Evolutionary conservation across 1,140 invertebrate genomes (phyloP).

Genomic region (Drosophila nasuta): DNA sequence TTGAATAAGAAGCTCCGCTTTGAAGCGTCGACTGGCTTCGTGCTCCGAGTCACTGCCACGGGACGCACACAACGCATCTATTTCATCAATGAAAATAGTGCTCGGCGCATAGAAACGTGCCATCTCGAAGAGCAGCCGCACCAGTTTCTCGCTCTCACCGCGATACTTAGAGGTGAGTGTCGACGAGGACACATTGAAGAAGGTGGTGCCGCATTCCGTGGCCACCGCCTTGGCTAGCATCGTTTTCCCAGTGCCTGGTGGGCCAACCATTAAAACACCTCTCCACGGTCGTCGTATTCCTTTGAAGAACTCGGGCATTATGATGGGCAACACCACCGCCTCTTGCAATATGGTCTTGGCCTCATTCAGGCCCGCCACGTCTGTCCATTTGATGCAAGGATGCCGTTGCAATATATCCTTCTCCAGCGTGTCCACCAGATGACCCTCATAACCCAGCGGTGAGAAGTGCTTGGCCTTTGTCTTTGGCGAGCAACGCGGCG

Average conservation of each 20-base stretch:
- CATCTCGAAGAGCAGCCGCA: conserved; percentile 99
- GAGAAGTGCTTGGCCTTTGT: conserved; percentile 90
- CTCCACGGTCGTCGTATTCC: conserved; percentile 95
- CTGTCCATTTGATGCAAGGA: conserved; percentile 97
- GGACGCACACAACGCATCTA: conserved; percentile 98
- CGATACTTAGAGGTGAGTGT: conserved; percentile 99
- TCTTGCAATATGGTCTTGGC: conserved; percentile 97
- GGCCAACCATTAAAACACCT: conserved; percentile 89
- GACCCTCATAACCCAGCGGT: conserved; percentile 90
- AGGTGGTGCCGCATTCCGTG: conserved; percentile 99
- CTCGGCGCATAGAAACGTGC: conserved; percentile 99
- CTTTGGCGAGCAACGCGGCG: conserved; percentile 69
- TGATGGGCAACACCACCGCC: conserved; percentile 98
- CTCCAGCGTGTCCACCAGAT: conserved; percentile 93
- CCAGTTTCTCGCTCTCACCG: conserved; percentile 99
- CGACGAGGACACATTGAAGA: conserved; percentile 99
- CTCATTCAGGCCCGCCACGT: conserved; percentile 98
- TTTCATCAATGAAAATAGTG: conserved; percentile 99
- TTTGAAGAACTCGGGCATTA: conserved; percentile 99
- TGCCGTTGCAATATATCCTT: conserved; percentile 98
- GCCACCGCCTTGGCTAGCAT: conserved; percentile 99
- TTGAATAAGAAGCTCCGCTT: conserved; percentile 98
- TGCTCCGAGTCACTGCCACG: conserved; percentile 98
- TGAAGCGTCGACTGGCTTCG: conserved; percentile 99
- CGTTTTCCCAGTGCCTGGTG: conserved; percentile 97